Conservation (phyloP, 2,888 invertebrate species). For the Stictocephala bisonia region DNA sequence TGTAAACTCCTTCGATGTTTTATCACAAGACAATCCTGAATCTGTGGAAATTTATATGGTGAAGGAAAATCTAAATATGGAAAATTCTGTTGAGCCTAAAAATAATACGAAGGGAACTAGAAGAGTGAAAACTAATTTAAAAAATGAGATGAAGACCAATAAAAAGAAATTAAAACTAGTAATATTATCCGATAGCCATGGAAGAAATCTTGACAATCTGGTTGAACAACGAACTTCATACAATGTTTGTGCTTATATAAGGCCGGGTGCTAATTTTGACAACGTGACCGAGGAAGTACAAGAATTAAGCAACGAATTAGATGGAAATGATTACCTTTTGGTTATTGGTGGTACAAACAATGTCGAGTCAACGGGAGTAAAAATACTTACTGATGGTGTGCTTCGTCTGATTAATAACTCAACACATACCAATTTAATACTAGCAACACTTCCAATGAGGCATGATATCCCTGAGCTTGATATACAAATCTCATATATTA, state of each 20-base stretch:
- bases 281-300: neutral
- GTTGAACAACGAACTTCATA: neutral
- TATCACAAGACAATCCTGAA: too few relatives aligned
- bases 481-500: neutral
- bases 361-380: neutral
- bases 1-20: too few relatives aligned
- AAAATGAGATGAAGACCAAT: too few relatives aligned
- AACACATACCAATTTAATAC: neutral
- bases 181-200: neutral
- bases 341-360: slow-evolving; percentile 4
- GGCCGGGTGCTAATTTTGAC: neutral
- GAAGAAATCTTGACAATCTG: neutral
- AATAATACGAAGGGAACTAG: too few relatives aligned
- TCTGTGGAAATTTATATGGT: too few relatives aligned
- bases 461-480: neutral
- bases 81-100: too few relatives aligned
- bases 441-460: neutral
- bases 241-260: neutral
- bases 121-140: too few relatives aligned
- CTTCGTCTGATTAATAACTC: neutral
- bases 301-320: neutral
- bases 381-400: neutral
- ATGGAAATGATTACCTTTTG: neutral
- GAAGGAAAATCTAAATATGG: too few relatives aligned
- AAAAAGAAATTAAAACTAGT: neutral